Percentiles rank a stretch among this genome's conserved stretches.
Evolutionary conservation across 2,113 vertebrate species (phyloP).

Genomic region (Microcebus lehilahytsara): DNA sequence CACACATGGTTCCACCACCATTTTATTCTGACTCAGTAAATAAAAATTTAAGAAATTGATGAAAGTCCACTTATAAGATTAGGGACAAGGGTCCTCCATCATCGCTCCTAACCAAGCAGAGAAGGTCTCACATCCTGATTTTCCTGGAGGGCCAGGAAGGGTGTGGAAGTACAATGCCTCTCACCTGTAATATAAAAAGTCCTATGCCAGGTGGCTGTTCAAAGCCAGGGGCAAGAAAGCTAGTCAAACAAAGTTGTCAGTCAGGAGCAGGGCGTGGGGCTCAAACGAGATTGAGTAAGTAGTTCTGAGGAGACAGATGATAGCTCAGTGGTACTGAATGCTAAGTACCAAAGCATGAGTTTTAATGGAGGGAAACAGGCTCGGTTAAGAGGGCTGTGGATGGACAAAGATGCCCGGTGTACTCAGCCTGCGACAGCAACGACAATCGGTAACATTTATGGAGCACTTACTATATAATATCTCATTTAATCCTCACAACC

Average conservation of each 20-base stretch:
- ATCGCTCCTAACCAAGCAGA: background rate
- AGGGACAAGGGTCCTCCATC: background rate
- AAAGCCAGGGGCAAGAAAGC: background rate
- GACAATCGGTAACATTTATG: background rate
- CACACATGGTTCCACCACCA: no score
- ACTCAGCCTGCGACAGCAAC: background rate
- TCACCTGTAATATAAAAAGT: background rate
- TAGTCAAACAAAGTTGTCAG: background rate
- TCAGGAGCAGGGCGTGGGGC: background rate
- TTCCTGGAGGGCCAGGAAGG: background rate
- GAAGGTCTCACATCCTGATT: background rate
- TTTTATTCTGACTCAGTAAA: background rate
- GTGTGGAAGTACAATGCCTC: background rate
- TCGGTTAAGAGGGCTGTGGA: background rate
- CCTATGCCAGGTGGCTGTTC: background rate
- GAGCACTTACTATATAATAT: background rate
- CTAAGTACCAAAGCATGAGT: background rate
- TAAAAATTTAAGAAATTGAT: background rate
- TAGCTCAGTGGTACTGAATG: background rate
- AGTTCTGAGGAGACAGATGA: background rate
- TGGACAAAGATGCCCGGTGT: background rate
- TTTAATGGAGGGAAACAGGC: background rate
- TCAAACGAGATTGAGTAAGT: background rate
- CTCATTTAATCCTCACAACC: background rate
- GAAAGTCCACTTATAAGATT: background rate